Conservation (phyloP, 2,888 invertebrate genomes). For the Agrilus cyanescens region DNA sequence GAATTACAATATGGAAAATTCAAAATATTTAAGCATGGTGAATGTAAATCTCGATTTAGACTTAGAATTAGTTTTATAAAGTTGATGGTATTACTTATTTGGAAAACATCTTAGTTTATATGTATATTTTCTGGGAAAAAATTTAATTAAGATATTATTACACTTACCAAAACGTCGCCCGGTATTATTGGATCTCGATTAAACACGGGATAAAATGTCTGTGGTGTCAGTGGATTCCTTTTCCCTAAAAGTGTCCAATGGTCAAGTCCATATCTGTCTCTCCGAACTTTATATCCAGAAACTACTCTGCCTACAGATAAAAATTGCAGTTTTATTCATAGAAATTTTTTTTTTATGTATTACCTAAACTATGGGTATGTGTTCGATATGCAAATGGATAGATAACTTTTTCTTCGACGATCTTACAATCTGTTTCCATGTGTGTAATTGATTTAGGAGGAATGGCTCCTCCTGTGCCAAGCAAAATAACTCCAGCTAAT, state of each 20-base stretch:
- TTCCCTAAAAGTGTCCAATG: slow-evolving; percentile 78
- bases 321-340: background rate
- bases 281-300: slow-evolving; percentile 63
- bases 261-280: slow-evolving; percentile 44
- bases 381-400: slow-evolving; percentile 93
- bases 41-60: too few relatives aligned
- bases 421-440: slow-evolving; percentile 84
- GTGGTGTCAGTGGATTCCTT: slow-evolving; percentile 74
- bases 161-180: slow-evolving; percentile 56
- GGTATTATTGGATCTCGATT: slow-evolving; percentile 47
- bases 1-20: too few relatives aligned
- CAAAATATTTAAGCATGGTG: too few relatives aligned
- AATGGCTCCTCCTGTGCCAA: slow-evolving; percentile 80
- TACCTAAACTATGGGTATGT: slow-evolving; percentile 84
- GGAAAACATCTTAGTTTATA: background rate
- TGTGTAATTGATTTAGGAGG: slow-evolving; percentile 57
- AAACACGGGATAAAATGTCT: slow-evolving; percentile 86
- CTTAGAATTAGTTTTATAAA: too few relatives aligned
- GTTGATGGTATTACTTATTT: too few relatives aligned
- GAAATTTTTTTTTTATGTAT: slow-evolving; percentile 7
- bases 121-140: too few relatives aligned
- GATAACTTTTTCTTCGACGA: slow-evolving; percentile 68
- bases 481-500: slow-evolving; percentile 79
- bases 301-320: slow-evolving; percentile 57
- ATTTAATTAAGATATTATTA: slow-evolving; percentile 2